phyloP scores from a whole-genome alignment of 2,888 invertebrate genomes.

The Brachyptera putata region DNA sequence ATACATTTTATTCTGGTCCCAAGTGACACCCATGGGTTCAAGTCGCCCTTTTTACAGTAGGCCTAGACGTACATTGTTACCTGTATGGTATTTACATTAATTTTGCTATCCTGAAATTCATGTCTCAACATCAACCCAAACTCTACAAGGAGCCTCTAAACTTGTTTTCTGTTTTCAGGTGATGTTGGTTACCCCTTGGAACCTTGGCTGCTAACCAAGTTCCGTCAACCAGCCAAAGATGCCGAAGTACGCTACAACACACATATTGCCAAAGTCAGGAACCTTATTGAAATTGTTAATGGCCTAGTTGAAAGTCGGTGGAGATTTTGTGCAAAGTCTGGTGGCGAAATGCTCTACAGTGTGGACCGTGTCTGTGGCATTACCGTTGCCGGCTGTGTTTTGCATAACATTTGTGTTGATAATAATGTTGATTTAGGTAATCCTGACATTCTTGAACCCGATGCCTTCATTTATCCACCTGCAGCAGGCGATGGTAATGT shows the following conservation, averaged over 20 bases:
- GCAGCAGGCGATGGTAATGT: neutral
- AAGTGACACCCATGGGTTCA: no score
- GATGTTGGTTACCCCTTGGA: neutral
- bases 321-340: neutral
- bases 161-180: neutral
- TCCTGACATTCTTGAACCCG: no score
- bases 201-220: slow-evolving; percentile 9
- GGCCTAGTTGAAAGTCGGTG: slow-evolving; percentile 1
- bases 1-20: no score
- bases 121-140: no score
- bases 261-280: neutral
- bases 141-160: no score
- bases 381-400: neutral
- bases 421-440: neutral
- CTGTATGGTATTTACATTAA: no score
- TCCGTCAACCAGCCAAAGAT: neutral
- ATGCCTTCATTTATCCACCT: no score
- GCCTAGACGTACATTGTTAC: no score
- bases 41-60: no score
- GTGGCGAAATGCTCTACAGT: slow-evolving; percentile 4
- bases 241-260: neutral
- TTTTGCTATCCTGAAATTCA: no score
- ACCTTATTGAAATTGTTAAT: slow-evolving; percentile 1
- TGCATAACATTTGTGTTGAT: neutral
- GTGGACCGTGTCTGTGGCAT: neutral